phyloP scores from a whole-genome alignment of 1,140 invertebrate species.

The Neocloeon triangulifer region DNA sequence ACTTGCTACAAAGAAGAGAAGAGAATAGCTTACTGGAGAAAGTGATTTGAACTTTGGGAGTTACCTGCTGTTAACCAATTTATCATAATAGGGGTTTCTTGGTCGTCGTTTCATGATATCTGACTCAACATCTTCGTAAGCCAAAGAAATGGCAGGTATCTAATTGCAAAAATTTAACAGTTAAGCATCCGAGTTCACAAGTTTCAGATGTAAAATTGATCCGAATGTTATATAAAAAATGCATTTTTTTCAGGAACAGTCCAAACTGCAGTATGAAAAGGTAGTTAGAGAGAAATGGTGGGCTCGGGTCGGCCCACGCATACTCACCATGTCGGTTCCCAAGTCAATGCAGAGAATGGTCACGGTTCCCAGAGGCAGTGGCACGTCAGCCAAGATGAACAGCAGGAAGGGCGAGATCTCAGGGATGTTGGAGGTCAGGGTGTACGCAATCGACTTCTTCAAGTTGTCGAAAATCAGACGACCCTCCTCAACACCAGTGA shows the following conservation, averaged over 20 bases:
- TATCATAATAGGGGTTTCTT: slow-evolving; percentile 50
- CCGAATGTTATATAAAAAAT: neutral
- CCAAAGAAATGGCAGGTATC: slow-evolving; percentile 54
- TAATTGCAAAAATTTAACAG: neutral
- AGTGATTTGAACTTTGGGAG: neutral
- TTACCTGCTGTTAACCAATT: slow-evolving; percentile 49
- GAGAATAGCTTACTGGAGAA: neutral
- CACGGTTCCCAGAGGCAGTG: slow-evolving; percentile 90
- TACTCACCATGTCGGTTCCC: slow-evolving; percentile 97
- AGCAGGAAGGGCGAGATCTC: slow-evolving; percentile 98
- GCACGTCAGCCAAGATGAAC: slow-evolving; percentile 93
- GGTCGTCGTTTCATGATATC: slow-evolving; percentile 75
- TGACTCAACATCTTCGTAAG: slow-evolving; percentile 62
- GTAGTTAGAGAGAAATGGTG: neutral
- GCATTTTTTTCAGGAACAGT: neutral
- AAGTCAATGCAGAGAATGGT: slow-evolving; percentile 99
- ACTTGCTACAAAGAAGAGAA: neutral
- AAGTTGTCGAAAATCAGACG: slow-evolving; percentile 97
- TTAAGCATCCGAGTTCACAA: neutral
- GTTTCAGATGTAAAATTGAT: neutral
- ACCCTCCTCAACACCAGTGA: slow-evolving; percentile 97
- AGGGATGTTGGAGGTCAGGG: slow-evolving; percentile 95
- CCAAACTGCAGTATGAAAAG: neutral
- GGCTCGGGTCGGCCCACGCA: slow-evolving; percentile 16
- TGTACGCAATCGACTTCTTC: slow-evolving; percentile 99